A percentile compares a stretch with the other conserved stretches of the same genome.
phyloP scores from a whole-genome alignment of 1,140 invertebrate genomes.

The Macrobrachium nipponense region DNA sequence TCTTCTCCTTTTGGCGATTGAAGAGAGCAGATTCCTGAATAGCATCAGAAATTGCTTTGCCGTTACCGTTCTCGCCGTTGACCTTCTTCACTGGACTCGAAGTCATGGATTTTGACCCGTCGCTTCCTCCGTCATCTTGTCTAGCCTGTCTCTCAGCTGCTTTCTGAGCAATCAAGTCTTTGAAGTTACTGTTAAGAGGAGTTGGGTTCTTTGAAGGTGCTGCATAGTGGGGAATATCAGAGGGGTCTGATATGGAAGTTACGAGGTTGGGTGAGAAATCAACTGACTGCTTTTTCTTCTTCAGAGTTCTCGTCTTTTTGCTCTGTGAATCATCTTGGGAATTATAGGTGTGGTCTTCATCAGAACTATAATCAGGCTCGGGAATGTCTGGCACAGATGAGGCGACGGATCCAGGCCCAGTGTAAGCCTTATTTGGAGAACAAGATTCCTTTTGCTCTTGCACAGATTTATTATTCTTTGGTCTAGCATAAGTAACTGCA shows the following conservation, averaged over 20 bases:
- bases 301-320: conserved; percentile 55
- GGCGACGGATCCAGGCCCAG: conserved; percentile 23
- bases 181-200: conserved; percentile 60
- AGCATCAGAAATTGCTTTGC: conserved; percentile 54
- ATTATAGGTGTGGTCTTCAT: conserved; percentile 65
- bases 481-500: conserved; percentile 59
- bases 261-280: conserved; percentile 61
- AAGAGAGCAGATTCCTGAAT: conserved; percentile 62
- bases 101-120: conserved; percentile 53
- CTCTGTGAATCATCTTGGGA: conserved; percentile 58
- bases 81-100: conserved; percentile 58
- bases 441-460: conserved; percentile 24
- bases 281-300: conserved; percentile 63
- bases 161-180: conserved; percentile 66
- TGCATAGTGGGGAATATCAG: conserved; percentile 54
- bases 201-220: conserved; percentile 56
- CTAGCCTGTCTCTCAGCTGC: conserved; percentile 65
- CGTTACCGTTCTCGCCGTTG: conserved; percentile 45
- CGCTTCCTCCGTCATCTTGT: conserved; percentile 60
- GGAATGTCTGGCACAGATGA: conserved; percentile 79
- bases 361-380: conserved; percentile 83
- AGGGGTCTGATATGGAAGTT: conserved; percentile 30
- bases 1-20: conserved; percentile 65
- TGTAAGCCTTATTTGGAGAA: conserved; percentile 35
- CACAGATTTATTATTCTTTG: conserved; percentile 59